These are phyloP conservation scores for Callimorpha dominula DNA, from an alignment of 2,888 invertebrate species.

Conservation along the genomic window DNA sequence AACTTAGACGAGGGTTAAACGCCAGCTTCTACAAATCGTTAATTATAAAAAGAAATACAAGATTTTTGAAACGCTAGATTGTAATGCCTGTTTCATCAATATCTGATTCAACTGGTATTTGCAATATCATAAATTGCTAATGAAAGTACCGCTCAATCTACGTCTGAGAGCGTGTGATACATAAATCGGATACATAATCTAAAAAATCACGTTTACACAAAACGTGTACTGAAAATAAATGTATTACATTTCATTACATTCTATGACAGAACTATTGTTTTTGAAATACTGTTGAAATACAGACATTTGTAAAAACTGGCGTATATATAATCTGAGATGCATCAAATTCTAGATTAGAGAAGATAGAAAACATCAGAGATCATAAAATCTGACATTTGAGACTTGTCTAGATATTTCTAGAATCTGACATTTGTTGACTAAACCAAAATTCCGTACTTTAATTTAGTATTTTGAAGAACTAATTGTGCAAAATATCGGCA, in stretches of 20 bases:
- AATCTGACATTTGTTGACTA: slow-evolving; percentile 1
- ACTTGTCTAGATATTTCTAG: background rate
- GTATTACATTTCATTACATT: background rate
- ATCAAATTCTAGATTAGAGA: too few species aligned
- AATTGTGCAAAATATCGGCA: slow-evolving; percentile 38
- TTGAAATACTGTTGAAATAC: background rate
- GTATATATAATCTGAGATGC: background rate
- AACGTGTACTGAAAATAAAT: background rate
- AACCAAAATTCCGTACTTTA: slow-evolving; percentile 27
- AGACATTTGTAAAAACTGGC: background rate
- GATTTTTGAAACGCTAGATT: background rate
- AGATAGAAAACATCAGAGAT: background rate
- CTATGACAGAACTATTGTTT: background rate
- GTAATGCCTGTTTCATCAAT: background rate
- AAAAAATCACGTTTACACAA: background rate
- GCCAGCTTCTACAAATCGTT: background rate
- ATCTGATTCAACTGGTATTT: background rate
- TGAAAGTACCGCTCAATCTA: background rate
- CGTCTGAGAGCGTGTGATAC: background rate
- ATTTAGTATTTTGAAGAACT: slow-evolving; percentile 29
- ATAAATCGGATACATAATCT: background rate
- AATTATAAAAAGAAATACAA: background rate
- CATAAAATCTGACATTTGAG: background rate
- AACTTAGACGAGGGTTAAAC: background rate
- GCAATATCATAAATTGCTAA: background rate